These are phyloP conservation scores for Leptonema lineaticorne DNA, from an alignment of 1,140 invertebrate genomes.

Conservation along the genomic window DNA sequence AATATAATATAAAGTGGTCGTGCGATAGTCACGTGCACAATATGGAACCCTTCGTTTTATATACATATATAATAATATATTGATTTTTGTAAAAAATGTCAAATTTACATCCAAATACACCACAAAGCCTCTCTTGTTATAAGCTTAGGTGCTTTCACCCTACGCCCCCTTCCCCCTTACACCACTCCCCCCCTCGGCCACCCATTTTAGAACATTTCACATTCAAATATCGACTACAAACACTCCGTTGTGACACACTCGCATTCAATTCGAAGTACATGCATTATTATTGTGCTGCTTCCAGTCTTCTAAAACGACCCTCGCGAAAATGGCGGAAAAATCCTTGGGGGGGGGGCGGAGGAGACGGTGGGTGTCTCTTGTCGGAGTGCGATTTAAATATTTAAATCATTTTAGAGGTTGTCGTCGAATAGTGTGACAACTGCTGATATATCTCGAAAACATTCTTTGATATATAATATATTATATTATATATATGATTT, in stretches of 20 bases:
- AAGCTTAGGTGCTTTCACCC: slow-evolving; percentile 30
- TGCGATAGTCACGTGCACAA: background rate
- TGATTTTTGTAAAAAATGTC: slow-evolving; percentile 40
- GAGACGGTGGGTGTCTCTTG: too few relatives aligned
- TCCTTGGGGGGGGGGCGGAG: too few relatives aligned
- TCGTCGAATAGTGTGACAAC: too few relatives aligned
- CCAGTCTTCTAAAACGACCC: too few relatives aligned
- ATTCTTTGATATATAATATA: too few relatives aligned
- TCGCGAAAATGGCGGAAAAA: too few relatives aligned
- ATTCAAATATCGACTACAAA: slow-evolving; percentile 42
- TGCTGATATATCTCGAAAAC: too few relatives aligned
- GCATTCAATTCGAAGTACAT: slow-evolving; percentile 21
- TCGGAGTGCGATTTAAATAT: too few relatives aligned
- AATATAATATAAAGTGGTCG: background rate
- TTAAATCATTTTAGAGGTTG: too few relatives aligned
- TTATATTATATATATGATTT: too few relatives aligned
- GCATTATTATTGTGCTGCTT: background rate
- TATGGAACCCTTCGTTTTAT: too few relatives aligned
- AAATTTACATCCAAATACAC: slow-evolving; percentile 38
- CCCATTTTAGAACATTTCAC: slow-evolving; percentile 32
- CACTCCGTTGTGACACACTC: slow-evolving; percentile 40
- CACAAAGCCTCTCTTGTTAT: slow-evolving; percentile 41
- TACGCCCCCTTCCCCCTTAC: slow-evolving; percentile 1
- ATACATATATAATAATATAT: too few relatives aligned
- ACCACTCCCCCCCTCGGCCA: background rate